phyloP scores from a whole-genome alignment of 2,888 invertebrate species.

The Habrosyne pyritoides region DNA sequence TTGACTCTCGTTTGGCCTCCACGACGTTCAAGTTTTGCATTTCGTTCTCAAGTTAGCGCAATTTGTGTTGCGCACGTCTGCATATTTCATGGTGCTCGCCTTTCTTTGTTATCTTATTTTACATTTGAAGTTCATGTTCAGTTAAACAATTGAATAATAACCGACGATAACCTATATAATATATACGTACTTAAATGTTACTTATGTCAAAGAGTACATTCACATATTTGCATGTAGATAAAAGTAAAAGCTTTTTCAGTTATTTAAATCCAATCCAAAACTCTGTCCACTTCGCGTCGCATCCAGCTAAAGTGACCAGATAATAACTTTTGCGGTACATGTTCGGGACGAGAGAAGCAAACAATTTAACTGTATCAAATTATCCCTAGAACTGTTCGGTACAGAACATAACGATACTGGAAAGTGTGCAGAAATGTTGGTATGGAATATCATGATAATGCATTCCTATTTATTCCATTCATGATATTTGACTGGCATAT shows the following conservation, averaged over 20 bases:
- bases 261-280: not conserved
- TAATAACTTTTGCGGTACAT: not conserved
- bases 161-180: not conserved
- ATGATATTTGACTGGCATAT: not conserved
- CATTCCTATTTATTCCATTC: too few species aligned
- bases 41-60: slow-evolving; percentile 70
- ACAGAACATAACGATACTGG: not conserved
- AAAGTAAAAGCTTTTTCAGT: not conserved
- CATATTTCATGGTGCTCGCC: slow-evolving; percentile 54
- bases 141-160: slow-evolving; percentile 8
- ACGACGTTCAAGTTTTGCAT: slow-evolving; percentile 66
- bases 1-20: slow-evolving; percentile 67
- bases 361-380: not conserved
- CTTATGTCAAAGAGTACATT: not conserved
- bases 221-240: not conserved
- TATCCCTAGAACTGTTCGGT: not conserved
- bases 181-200: not conserved
- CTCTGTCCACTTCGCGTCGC: not conserved
- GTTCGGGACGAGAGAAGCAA: not conserved
- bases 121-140: slow-evolving; percentile 37
- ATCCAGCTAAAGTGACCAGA: not conserved
- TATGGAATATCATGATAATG: too few species aligned
- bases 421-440: too few species aligned
- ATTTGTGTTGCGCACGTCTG: slow-evolving; percentile 69
- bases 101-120: slow-evolving; percentile 54